These are phyloP conservation scores for Capromys pilorides DNA, from an alignment of 2,797 vertebrate species.

Conservation along the genomic window DNA sequence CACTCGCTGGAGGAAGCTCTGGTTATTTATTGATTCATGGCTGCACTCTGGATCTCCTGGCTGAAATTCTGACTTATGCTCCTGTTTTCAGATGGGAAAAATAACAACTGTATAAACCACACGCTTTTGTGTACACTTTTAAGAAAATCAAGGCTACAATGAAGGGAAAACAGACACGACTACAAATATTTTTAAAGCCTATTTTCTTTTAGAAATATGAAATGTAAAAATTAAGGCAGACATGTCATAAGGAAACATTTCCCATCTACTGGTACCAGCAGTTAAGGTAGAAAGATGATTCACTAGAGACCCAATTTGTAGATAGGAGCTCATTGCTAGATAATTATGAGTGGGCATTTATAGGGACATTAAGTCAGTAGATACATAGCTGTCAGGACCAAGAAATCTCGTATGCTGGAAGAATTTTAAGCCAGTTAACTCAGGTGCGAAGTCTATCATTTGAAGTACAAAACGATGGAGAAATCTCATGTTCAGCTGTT, in stretches of 20 bases:
- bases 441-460: neutral
- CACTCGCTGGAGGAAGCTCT: neutral
- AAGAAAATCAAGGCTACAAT: neutral
- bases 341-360: neutral
- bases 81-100: neutral
- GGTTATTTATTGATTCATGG: neutral
- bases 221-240: neutral
- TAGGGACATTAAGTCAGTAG: neutral
- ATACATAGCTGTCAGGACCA: neutral
- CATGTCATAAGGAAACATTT: neutral
- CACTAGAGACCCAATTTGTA: neutral
- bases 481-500: neutral
- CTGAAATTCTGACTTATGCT: slow-evolving; percentile 1
- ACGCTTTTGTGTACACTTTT: neutral
- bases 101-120: neutral
- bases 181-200: neutral
- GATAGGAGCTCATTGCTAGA: neutral
- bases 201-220: slow-evolving; percentile 7
- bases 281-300: slow-evolving; percentile 1
- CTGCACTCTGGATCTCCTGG: neutral
- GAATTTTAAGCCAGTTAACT: neutral
- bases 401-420: neutral
- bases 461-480: neutral
- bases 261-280: neutral
- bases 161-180: neutral